Evolutionary conservation across 2,888 invertebrate species (phyloP).

Genomic region (Parapristionchus giblindavisi): DNA sequence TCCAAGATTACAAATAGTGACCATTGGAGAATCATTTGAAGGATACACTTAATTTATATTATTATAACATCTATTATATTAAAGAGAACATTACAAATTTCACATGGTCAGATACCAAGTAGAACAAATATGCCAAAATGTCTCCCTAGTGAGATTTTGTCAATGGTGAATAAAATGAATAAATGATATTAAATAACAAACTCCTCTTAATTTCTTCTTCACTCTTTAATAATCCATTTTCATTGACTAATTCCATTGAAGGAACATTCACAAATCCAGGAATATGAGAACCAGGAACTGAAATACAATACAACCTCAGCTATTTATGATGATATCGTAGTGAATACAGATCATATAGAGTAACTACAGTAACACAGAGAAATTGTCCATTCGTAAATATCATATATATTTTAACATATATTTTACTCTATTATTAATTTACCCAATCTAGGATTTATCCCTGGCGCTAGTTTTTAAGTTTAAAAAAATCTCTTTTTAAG

Average conservation of each 20-base stretch:
- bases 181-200: conserved; percentile 8
- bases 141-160: not conserved
- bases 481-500: no score
- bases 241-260: conserved; percentile 48
- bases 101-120: no score
- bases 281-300: conserved; percentile 50
- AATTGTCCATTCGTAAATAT: no score
- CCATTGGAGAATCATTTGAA: conserved; percentile 34
- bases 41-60: conserved; percentile 1
- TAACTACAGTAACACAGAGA: no score
- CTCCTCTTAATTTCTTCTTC: conserved; percentile 42
- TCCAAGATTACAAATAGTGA: conserved; percentile 56
- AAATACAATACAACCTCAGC: no score
- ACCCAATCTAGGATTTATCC: no score
- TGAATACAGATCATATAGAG: no score
- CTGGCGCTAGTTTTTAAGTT: no score
- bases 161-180: not conserved
- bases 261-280: conserved; percentile 58
- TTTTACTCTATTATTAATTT: no score
- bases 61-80: not conserved
- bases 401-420: no score
- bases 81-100: not conserved
- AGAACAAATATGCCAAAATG: not conserved
- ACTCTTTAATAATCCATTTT: conserved; percentile 48
- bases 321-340: no score